A percentile compares a stretch with the other conserved stretches of the same genome.
These are phyloP conservation scores for Galbula dea DNA, from an alignment of 2,113 vertebrate species.

Conservation along the genomic window DNA sequence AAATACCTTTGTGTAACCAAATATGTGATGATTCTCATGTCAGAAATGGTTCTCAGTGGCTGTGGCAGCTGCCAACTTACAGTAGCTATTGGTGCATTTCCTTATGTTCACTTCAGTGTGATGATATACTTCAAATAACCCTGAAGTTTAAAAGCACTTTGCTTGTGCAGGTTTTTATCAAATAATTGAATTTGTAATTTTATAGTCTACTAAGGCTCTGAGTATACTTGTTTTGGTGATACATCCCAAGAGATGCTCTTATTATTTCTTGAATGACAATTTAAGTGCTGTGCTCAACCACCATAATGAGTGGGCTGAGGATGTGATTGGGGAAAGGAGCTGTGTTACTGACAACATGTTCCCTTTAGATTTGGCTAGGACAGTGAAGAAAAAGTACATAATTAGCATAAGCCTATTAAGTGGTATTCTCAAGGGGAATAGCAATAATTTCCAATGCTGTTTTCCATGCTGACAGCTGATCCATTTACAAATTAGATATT, in stretches of 20 bases:
- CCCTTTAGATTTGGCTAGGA: slow-evolving; percentile 42
- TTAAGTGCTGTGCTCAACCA: not conserved
- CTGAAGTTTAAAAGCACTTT: slow-evolving; percentile 16
- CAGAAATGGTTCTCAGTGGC: not conserved
- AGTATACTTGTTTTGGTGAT: not conserved
- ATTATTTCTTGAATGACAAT: slow-evolving; percentile 35
- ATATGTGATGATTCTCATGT: not conserved
- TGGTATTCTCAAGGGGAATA: slow-evolving; percentile 40
- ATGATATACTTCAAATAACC: slow-evolving; percentile 1
- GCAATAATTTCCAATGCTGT: slow-evolving; percentile 28
- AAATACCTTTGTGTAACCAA: not conserved
- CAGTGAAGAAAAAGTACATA: slow-evolving; percentile 57
- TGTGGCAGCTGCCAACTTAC: not conserved
- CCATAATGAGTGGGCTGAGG: slow-evolving; percentile 2
- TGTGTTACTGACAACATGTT: slow-evolving; percentile 22
- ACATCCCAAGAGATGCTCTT: slow-evolving; percentile 10
- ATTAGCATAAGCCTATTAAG: slow-evolving; percentile 67
- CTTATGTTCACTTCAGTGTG: not conserved
- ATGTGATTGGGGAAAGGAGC: not conserved
- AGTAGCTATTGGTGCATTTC: not conserved
- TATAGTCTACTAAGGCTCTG: slow-evolving; percentile 13
- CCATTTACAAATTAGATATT: slow-evolving; percentile 19
- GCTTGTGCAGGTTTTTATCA: not conserved
- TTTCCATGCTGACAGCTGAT: slow-evolving; percentile 49
- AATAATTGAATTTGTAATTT: slow-evolving; percentile 54